Evolutionary conservation across 1,140 invertebrate genomes (phyloP).

Genomic region (Brachionus rubens): DNA sequence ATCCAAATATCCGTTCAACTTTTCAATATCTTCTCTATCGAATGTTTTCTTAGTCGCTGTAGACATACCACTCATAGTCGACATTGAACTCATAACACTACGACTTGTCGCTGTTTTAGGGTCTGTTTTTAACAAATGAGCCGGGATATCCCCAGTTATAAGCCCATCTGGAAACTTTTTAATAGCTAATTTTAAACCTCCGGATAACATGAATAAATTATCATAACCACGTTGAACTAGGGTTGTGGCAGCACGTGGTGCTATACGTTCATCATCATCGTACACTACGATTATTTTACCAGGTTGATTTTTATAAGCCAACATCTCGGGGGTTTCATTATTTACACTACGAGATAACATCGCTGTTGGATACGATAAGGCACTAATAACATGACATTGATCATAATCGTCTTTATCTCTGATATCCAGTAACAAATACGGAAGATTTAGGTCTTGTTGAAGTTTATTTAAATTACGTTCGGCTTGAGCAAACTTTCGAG

Average conservation of each 20-base stretch:
- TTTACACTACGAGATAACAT: slow-evolving; percentile 60
- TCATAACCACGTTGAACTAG: slow-evolving; percentile 63
- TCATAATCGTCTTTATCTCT: slow-evolving; percentile 59
- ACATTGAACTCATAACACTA: slow-evolving; percentile 16
- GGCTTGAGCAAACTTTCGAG: slow-evolving; percentile 32
- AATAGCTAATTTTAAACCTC: slow-evolving; percentile 59
- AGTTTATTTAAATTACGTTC: slow-evolving; percentile 45
- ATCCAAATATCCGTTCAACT: slow-evolving; percentile 52
- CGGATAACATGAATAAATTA: slow-evolving; percentile 64
- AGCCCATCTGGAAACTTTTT: slow-evolving; percentile 56
- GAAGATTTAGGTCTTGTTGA: slow-evolving; percentile 49
- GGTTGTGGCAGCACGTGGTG: slow-evolving; percentile 58
- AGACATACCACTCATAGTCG: background rate
- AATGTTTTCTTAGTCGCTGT: slow-evolving; percentile 49
- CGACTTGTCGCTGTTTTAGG: slow-evolving; percentile 47
- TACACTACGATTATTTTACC: slow-evolving; percentile 63
- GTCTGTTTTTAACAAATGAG: slow-evolving; percentile 48
- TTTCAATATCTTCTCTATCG: slow-evolving; percentile 52
- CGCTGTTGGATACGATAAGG: slow-evolving; percentile 58
- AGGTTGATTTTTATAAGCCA: slow-evolving; percentile 59
- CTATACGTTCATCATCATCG: slow-evolving; percentile 62
- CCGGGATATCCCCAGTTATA: slow-evolving; percentile 52
- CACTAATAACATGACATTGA: slow-evolving; percentile 60
- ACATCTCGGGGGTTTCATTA: slow-evolving; percentile 59
- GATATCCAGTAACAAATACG: slow-evolving; percentile 64